Percentiles rank a stretch among this genome's conserved stretches.
Conservation (phyloP, 2,888 invertebrate genomes). For the Acrobasis suavella region DNA sequence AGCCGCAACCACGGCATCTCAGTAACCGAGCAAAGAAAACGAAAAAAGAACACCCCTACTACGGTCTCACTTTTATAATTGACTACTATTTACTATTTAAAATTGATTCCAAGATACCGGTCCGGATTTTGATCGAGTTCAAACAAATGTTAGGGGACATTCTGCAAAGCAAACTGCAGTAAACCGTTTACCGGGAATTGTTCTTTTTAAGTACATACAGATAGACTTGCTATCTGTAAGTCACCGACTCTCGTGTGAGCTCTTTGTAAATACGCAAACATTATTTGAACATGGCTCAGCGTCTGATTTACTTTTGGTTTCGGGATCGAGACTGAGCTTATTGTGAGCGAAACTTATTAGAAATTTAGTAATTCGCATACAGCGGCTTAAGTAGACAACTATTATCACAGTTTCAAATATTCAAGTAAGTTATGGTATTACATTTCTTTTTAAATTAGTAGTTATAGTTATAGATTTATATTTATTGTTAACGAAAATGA, state of each 20-base stretch:
- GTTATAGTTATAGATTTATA: too few relatives aligned
- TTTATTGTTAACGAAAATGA: too few relatives aligned
- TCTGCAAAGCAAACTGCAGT: constrained; percentile 43
- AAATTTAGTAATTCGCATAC: neutral
- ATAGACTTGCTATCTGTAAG: constrained; percentile 50
- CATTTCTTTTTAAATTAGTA: too few relatives aligned
- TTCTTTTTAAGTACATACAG: constrained; percentile 62
- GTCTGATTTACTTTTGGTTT: constrained; percentile 53
- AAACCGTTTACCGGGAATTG: constrained; percentile 60
- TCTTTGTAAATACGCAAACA: constrained; percentile 58
- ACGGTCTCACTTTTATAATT: constrained; percentile 4
- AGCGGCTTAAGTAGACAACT: neutral
- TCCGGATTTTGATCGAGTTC: constrained; percentile 12
- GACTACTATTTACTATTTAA: neutral
- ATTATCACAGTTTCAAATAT: neutral
- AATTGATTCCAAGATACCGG: neutral
- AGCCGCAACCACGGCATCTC: constrained; percentile 10
- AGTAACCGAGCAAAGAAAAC: neutral
- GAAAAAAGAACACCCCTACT: constrained; percentile 11
- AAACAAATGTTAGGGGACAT: constrained; percentile 22
- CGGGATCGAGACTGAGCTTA: constrained; percentile 29
- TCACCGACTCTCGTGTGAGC: constrained; percentile 55
- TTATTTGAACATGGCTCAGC: constrained; percentile 51
- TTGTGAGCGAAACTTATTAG: constrained; percentile 1
- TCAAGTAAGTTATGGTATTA: too few relatives aligned